Evolutionary conservation across 2,888 invertebrate genomes (phyloP).

Genomic region (Chrysolina haemoptera): DNA sequence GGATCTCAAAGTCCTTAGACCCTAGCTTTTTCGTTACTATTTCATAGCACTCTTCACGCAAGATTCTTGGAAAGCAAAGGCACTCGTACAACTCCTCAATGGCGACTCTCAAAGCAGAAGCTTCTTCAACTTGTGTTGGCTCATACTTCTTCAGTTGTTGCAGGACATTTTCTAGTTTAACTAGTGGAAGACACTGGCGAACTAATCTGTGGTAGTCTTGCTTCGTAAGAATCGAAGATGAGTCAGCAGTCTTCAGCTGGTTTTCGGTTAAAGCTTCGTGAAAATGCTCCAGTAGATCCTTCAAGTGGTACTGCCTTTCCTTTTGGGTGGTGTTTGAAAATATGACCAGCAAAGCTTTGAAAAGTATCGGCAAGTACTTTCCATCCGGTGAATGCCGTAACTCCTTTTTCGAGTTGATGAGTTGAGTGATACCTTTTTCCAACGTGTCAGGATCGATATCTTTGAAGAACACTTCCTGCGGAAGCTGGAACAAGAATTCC

Average conservation of each 20-base stretch:
- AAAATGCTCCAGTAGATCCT: not conserved
- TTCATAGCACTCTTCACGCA: constrained; percentile 8
- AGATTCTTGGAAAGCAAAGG: not conserved
- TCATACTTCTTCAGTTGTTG: not conserved
- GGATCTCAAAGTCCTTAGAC: not conserved
- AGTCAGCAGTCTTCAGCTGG: not conserved
- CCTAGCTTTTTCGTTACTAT: not conserved
- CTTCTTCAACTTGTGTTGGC: not conserved
- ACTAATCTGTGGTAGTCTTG: not conserved
- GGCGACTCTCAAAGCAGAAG: not conserved
- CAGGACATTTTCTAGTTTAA: not conserved
- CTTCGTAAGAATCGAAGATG: not conserved
- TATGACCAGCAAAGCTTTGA: not conserved
- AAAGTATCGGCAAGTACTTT: not conserved
- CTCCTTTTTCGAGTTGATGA: not conserved
- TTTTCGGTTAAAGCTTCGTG: not conserved
- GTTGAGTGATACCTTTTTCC: not conserved
- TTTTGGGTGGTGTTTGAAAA: not conserved
- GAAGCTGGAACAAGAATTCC: not conserved
- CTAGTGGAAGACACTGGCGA: constrained; percentile 1
- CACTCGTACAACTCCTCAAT: constrained; percentile 10
- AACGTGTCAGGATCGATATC: not conserved
- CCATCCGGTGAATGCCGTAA: not conserved
- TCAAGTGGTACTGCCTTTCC: constrained; percentile 5
- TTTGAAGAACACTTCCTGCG: not conserved